These are phyloP conservation scores for Datnioides undecimradiatus DNA, from an alignment of 2,113 vertebrate species.

Conservation along the genomic window DNA sequence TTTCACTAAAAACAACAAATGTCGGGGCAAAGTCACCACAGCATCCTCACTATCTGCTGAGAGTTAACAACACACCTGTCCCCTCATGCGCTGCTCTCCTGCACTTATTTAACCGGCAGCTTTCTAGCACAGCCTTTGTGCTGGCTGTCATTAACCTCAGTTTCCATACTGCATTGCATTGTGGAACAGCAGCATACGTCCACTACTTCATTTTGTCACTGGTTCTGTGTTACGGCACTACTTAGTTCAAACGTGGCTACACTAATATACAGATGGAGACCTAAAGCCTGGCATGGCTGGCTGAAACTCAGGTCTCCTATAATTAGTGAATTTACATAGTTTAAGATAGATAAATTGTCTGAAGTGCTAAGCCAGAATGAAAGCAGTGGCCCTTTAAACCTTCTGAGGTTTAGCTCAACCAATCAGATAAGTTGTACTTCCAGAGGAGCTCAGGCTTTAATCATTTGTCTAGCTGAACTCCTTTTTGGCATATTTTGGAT, in stretches of 20 bases:
- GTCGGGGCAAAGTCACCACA: too few species aligned
- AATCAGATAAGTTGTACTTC: neutral
- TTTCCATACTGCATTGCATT: neutral
- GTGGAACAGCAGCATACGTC: neutral
- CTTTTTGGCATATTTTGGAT: conserved; percentile 11
- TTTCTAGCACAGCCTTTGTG: neutral
- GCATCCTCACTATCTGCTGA: neutral
- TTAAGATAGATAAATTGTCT: neutral
- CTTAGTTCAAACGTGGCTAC: too few species aligned
- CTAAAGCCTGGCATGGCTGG: neutral
- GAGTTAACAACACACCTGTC: neutral
- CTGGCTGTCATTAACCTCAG: neutral
- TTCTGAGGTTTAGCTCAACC: neutral
- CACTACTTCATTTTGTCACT: neutral
- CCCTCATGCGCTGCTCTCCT: neutral
- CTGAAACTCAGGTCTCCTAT: neutral
- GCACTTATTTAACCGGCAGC: neutral
- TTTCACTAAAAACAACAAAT: neutral
- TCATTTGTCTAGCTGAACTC: neutral
- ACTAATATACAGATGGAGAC: neutral
- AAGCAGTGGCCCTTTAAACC: neutral
- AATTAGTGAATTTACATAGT: conserved; percentile 11
- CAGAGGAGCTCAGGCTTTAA: conserved; percentile 1
- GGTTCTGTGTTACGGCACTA: neutral
- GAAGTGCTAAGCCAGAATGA: neutral